Evolutionary conservation across 2,113 vertebrate genomes (phyloP), one percentile per base, ranked within the genome.

Genomic region (Xiphorhynchus elegans): DNA sequence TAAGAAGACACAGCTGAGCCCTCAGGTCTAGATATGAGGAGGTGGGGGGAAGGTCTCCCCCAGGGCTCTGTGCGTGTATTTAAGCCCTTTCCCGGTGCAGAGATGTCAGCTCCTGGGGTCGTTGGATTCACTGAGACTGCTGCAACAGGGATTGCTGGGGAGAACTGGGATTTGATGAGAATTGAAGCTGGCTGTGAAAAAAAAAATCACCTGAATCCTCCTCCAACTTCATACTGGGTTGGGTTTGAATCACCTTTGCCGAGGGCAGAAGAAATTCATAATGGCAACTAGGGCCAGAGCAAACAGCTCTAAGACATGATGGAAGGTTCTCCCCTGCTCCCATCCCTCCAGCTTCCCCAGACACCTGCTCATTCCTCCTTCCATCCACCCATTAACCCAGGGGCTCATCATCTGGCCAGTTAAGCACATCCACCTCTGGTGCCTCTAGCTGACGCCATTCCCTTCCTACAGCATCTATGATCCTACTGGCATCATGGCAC

Each of bases 1-100:
- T 33, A n/a, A 73, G 63, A 62, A 53, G 84, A 89, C 87, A 89
- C 33, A 87, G 75, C 58, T 67, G 87, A 88, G 64, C 72, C 82
- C 52, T 84, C 35, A 40, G 85, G 79, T 73, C 52, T 78, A 28
- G 67, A 21, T 67, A 24, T 20, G 35, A 84, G 76, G 86, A 86
- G 55, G 68, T 26, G 49, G 49, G 67, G 28, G 59, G 63, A 90
- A 74, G 82, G 39, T 89, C 29, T 74, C 2, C 23, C 35, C 52
- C 9, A 0, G 0, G 59, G 49, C 49, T 11, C 1, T 15, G 9
- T 25, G 29, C 66, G 17, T 60, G 58, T 82, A 16, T 89, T 87
- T 70, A 74, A 86, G 24, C 1, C 1, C 44, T 67, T 93, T 58
- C 37, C 16, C 13, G 17, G 44, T 35, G 70, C 1, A 7, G 23